A percentile compares a stretch with the other conserved stretches of the same genome.
These are phyloP conservation scores for Doris montereyensis DNA, from an alignment of 2,888 invertebrate species.

Conservation along the genomic window DNA sequence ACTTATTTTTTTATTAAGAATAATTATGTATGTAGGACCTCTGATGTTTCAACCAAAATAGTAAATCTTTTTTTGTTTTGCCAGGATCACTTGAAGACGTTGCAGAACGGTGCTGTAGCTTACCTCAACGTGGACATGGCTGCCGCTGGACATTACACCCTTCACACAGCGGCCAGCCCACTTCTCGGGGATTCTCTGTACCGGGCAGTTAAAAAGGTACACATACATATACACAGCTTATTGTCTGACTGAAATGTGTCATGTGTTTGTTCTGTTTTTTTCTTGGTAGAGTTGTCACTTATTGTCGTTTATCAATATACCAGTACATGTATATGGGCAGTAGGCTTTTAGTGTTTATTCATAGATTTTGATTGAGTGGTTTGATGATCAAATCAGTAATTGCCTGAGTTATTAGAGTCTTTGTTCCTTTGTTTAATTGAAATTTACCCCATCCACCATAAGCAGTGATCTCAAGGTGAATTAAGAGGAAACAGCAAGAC, in stretches of 20 bases:
- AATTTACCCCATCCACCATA: too few species aligned
- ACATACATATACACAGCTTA: not conserved
- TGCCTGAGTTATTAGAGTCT: too few species aligned
- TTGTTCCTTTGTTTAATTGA: too few species aligned
- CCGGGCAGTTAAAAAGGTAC: slow-evolving; percentile 69
- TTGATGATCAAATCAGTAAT: too few species aligned
- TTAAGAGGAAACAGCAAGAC: too few species aligned
- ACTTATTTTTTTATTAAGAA: not conserved
- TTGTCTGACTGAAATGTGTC: too few species aligned
- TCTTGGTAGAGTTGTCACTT: too few species aligned
- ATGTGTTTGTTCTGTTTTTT: not conserved
- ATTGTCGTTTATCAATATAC: not conserved
- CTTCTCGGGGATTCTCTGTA: slow-evolving; percentile 68
- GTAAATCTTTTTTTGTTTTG: slow-evolving; percentile 16
- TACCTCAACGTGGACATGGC: slow-evolving; percentile 59
- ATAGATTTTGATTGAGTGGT: too few species aligned
- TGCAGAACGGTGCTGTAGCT: slow-evolving; percentile 56
- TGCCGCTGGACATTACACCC: slow-evolving; percentile 47
- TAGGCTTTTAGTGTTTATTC: too few species aligned
- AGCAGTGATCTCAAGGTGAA: too few species aligned
- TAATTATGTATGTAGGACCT: not conserved
- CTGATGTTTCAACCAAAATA: not conserved
- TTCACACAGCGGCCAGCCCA: slow-evolving; percentile 59
- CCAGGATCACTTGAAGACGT: slow-evolving; percentile 60
- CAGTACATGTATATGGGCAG: too few species aligned